Percentiles rank a stretch among this genome's conserved stretches.
These are phyloP conservation scores for Perodicticus potto DNA, from an alignment of 2,797 vertebrate species.

Conservation along the genomic window DNA sequence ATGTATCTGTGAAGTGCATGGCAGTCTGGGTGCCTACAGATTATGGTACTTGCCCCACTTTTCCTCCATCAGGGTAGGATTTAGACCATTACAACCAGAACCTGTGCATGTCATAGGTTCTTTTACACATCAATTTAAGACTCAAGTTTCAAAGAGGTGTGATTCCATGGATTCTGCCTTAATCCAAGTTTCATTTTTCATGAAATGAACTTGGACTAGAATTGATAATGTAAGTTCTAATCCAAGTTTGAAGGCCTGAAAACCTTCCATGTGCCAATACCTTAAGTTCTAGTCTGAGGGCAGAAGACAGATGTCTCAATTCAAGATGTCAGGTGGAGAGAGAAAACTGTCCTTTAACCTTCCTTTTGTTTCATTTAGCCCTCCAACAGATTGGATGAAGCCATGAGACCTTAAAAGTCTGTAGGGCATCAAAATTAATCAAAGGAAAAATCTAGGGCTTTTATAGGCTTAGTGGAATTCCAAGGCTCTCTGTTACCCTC, in stretches of 20 bases:
- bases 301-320: not conserved
- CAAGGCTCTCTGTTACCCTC: not conserved
- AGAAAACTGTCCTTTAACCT: not conserved
- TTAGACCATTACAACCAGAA: not conserved
- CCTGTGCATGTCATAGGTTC: not conserved
- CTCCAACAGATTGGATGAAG: not conserved
- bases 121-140: not conserved
- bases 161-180: not conserved
- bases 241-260: not conserved
- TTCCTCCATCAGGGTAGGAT: not conserved
- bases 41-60: not conserved
- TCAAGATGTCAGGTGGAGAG: not conserved
- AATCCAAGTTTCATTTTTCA: not conserved
- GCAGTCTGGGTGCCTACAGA: not conserved
- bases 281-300: not conserved
- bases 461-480: not conserved
- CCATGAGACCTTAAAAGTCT: not conserved
- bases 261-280: not conserved
- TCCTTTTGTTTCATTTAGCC: not conserved
- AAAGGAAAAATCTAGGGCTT: slow-evolving; percentile 8
- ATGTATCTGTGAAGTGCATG: not conserved
- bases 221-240: not conserved
- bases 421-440: not conserved
- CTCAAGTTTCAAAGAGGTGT: not conserved
- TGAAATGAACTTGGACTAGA: not conserved